A percentile compares a stretch with the other conserved stretches of the same genome.
These are phyloP conservation scores for Loris lydekkerianus DNA, from an alignment of 2,797 vertebrate genomes.

Conservation along the genomic window DNA sequence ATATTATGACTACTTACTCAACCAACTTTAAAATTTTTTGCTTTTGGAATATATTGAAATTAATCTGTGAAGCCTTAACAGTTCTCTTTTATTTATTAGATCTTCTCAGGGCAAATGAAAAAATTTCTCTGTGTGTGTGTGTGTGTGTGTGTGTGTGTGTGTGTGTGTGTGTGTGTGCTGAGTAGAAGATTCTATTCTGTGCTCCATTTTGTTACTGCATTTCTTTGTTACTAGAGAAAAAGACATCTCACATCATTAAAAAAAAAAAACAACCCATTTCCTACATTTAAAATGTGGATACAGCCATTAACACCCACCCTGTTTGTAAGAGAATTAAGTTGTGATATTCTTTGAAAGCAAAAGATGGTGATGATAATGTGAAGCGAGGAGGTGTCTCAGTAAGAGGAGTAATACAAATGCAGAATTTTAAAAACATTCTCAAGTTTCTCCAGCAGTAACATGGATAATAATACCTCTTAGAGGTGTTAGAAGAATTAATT, in stretches of 20 bases:
- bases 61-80: neutral
- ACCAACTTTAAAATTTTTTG: neutral
- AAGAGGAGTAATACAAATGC: conserved; percentile 55
- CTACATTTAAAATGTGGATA: conserved; percentile 58
- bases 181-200: neutral
- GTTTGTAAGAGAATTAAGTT: conserved; percentile 51
- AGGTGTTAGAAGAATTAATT: conserved; percentile 74
- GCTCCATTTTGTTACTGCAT: conserved; percentile 11
- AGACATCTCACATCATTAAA: neutral
- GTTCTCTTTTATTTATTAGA: neutral
- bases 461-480: conserved; percentile 56
- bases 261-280: conserved; percentile 25
- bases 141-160: neutral
- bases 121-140: neutral
- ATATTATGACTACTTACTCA: neutral
- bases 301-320: conserved; percentile 59
- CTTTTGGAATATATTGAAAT: conserved; percentile 55
- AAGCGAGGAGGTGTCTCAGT: neutral
- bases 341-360: conserved; percentile 74
- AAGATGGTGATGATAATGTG: neutral
- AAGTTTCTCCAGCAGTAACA: conserved; percentile 7
- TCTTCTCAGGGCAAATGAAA: conserved; percentile 1
- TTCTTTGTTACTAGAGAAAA: conserved; percentile 30
- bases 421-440: neutral
- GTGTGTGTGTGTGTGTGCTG: neutral